phyloP scores from a whole-genome alignment of 2,797 vertebrate genomes.

The Zalophus californianus region DNA sequence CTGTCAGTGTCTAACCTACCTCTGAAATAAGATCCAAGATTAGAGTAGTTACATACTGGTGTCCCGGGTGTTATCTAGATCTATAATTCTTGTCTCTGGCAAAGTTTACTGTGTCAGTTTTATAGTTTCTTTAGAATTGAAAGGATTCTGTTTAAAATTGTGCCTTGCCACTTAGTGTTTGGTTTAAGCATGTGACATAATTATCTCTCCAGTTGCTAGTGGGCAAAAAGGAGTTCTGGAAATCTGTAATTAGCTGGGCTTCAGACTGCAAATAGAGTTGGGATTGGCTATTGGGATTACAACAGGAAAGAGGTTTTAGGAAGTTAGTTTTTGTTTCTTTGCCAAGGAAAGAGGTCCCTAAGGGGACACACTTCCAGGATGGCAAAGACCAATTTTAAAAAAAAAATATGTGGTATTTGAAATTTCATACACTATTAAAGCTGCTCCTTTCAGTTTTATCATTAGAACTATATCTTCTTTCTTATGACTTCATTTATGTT shows the following conservation, averaged over 20 bases:
- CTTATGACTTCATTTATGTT: neutral
- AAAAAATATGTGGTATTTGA: neutral
- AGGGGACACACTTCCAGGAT: neutral
- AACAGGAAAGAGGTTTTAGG: neutral
- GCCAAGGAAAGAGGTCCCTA: neutral
- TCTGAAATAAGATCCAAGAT: neutral
- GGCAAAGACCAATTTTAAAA: neutral
- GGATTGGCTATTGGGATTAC: neutral
- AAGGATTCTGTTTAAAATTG: neutral
- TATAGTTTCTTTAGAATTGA: constrained; percentile 13
- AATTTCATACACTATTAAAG: neutral
- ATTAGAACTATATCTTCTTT: neutral
- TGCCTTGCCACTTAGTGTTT: neutral
- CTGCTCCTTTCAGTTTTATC: neutral
- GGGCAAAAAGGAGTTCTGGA: neutral
- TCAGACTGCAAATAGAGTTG: neutral
- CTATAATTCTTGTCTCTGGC: neutral
- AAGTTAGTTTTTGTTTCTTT: neutral
- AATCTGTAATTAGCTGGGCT: neutral
- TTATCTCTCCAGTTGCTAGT: neutral
- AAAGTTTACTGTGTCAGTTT: neutral
- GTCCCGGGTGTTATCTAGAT: neutral
- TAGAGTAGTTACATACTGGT: neutral
- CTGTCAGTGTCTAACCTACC: neutral
- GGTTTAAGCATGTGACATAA: neutral